Evolutionary conservation across 2,797 vertebrate species (phyloP).

Genomic region (Limosa lapponica): DNA sequence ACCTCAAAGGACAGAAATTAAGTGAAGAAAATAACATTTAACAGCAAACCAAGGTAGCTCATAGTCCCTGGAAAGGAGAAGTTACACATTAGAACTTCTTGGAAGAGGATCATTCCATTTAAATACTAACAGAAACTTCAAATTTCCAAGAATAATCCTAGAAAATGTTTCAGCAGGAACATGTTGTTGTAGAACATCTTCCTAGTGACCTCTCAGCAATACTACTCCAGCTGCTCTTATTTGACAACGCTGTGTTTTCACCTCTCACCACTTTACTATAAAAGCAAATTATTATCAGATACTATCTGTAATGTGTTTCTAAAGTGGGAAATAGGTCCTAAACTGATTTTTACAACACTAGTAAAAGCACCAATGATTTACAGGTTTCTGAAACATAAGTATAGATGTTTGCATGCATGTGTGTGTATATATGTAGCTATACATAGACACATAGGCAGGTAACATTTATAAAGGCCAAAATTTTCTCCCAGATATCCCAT

Average conservation of each 20-base stretch:
- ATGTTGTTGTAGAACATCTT: not conserved
- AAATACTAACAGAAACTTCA: not conserved
- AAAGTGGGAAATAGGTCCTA: not conserved
- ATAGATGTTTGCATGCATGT: not conserved
- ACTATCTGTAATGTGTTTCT: not conserved
- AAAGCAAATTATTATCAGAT: not conserved
- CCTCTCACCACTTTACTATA: not conserved
- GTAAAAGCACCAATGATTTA: not conserved
- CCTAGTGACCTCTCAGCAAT: not conserved
- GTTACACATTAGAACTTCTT: not conserved
- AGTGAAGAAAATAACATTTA: not conserved
- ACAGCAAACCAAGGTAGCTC: not conserved
- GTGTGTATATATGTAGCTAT: not conserved
- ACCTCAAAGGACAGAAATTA: constrained; percentile 7
- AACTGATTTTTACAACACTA: not conserved
- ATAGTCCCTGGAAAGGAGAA: not conserved
- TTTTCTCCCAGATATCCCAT: not conserved
- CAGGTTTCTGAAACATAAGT: not conserved
- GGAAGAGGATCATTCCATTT: not conserved
- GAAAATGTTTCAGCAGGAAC: not conserved
- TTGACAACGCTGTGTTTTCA: not conserved
- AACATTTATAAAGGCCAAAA: not conserved
- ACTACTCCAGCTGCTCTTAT: not conserved
- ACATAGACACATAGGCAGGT: not conserved
- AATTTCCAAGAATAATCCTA: not conserved